Evolutionary conservation across 2,888 invertebrate genomes (phyloP), one percentile per base, ranked within the genome.

Genomic region (Corbicula japonica): DNA sequence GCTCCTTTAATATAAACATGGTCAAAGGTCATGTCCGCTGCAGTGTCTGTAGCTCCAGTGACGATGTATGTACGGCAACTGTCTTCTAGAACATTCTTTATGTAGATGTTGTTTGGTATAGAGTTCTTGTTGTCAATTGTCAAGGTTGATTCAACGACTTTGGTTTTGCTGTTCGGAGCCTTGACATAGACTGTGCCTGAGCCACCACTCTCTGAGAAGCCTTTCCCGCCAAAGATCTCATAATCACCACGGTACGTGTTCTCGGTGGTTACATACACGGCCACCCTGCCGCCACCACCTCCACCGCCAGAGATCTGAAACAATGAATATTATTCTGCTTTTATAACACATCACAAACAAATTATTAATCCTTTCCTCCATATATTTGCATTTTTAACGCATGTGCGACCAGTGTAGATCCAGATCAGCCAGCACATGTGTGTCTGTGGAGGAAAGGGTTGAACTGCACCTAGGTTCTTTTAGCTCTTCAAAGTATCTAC

Each of bases 271-370:
- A 83, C 86, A 35, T 79, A 80, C 1, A 89, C 77, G 21, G 89
- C 87, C n/a, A 90, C 75, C 60, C 89, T 76, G 0, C 90, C 90
- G 18, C 90, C 90, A 28, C 88, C 87, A 6, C 89, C 90, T 28
- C 89, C 90, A 28, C 90, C 90, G 44, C 88, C 87, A 30, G 68
- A 76, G 48, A 50, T 60, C 86, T 86, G 54, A 1, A 80, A 35
- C 12, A 21, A n/a, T n/a, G n/a, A n/a, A n/a, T n/a, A n/a, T n/a
- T n/a, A n/a, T n/a, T n/a, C n/a, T n/a, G n/a, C n/a, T n/a, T n/a
- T n/a, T n/a, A n/a, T n/a, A n/a, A n/a, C n/a, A n/a, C n/a, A n/a
- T n/a, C n/a, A n/a, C n/a, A n/a, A n/a, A n/a, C n/a, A n/a, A n/a
- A n/a, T n/a, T n/a, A n/a, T n/a, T n/a, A n/a, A n/a, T n/a, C n/a